Evolutionary conservation across 2,113 vertebrate genomes (phyloP).

Genomic region (Glareola pratincola): DNA sequence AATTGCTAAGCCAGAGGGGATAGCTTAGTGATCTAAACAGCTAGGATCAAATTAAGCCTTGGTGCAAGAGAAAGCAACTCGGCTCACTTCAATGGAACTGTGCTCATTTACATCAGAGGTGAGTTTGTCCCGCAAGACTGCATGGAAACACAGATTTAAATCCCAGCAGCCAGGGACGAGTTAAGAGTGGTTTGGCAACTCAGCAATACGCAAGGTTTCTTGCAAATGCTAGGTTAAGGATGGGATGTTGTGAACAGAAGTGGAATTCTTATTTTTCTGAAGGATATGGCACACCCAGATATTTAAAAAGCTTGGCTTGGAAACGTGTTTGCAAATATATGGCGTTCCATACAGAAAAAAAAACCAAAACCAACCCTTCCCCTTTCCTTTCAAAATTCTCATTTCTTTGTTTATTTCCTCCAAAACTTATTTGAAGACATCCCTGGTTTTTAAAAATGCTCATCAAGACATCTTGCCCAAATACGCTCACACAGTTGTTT

Average conservation of each 20-base stretch:
- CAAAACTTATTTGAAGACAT: not conserved
- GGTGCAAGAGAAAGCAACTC: not conserved
- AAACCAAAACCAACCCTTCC: no score
- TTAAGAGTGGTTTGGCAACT: not conserved
- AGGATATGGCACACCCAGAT: not conserved
- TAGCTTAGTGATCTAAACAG: conserved; percentile 22
- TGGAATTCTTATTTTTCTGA: not conserved
- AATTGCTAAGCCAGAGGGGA: conserved; percentile 11
- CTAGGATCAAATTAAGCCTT: not conserved
- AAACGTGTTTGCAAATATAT: not conserved
- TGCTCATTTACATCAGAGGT: not conserved
- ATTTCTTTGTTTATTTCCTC: not conserved
- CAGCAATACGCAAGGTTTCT: not conserved
- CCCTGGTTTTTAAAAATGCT: not conserved
- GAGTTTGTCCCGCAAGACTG: not conserved
- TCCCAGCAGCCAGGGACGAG: not conserved
- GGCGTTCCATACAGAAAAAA: not conserved
- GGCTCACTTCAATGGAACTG: not conserved
- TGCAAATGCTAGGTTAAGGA: not conserved
- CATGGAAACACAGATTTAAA: not conserved
- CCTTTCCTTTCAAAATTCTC: not conserved
- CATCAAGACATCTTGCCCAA: not conserved
- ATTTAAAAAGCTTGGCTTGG: not conserved
- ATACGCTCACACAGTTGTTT: not conserved
- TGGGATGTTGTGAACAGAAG: not conserved